These are phyloP conservation scores for Pseudochirops corinnae DNA, from an alignment of 2,797 vertebrate genomes.

Conservation along the genomic window DNA sequence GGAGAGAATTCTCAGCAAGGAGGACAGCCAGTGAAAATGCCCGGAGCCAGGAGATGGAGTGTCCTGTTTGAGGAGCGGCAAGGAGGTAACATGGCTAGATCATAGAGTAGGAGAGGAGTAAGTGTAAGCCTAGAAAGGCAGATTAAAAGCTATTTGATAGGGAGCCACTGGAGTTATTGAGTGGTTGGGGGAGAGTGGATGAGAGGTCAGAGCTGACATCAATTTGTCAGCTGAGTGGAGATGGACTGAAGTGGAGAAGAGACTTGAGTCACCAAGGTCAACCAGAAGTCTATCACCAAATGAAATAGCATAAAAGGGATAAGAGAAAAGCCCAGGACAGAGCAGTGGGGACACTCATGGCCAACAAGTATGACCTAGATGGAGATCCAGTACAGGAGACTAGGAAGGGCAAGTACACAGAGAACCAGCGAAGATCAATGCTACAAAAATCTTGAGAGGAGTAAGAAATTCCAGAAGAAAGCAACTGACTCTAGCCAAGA, in stretches of 20 bases:
- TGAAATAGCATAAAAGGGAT: background rate
- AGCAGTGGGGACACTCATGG: background rate
- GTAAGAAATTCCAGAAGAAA: background rate
- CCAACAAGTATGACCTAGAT: background rate
- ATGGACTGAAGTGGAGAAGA: background rate
- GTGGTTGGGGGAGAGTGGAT: background rate
- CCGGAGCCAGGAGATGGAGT: background rate
- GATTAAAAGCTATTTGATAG: background rate
- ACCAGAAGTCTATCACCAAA: background rate
- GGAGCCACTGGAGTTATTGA: background rate
- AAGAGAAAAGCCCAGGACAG: background rate
- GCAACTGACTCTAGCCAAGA: background rate
- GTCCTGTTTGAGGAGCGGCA: background rate
- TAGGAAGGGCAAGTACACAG: background rate
- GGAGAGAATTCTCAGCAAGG: background rate
- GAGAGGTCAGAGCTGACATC: background rate
- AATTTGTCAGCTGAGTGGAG: background rate
- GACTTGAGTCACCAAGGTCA: background rate
- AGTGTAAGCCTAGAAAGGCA: background rate
- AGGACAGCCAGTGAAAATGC: background rate
- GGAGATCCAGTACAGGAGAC: background rate
- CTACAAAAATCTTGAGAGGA: background rate
- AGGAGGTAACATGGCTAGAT: background rate
- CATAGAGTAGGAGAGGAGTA: background rate
- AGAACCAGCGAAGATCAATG: background rate